A percentile compares a stretch with the other conserved stretches of the same genome.
Evolutionary conservation across 2,797 vertebrate genomes (phyloP).

Genomic region (Hoplostethus atlanticus): DNA sequence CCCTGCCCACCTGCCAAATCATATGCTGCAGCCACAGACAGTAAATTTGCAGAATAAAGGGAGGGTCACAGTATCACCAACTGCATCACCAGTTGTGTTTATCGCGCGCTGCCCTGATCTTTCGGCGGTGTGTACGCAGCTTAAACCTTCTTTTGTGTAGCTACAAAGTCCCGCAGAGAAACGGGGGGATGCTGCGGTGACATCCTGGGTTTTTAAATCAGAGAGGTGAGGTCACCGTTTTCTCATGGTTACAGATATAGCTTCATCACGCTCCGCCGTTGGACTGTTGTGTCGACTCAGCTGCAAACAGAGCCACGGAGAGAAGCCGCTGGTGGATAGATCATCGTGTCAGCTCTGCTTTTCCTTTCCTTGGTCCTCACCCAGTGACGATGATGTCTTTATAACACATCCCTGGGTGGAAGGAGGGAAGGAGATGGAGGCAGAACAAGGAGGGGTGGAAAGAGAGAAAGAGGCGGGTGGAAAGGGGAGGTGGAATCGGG

Average conservation of each 20-base stretch:
- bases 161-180: not conserved
- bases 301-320: conserved; percentile 20
- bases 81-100: conserved; percentile 45
- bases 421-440: conserved; percentile 21
- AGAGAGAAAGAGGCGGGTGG: not conserved
- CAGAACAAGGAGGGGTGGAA: conserved; percentile 29
- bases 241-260: not conserved
- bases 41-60: conserved; percentile 56
- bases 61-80: conserved; percentile 1
- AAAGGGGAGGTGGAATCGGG: conserved; percentile 6
- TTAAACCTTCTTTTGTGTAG: not conserved
- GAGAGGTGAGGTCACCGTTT: conserved; percentile 13
- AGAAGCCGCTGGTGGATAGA: conserved; percentile 48
- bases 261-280: conserved; percentile 19
- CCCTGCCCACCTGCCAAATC: conserved; percentile 71
- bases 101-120: conserved; percentile 29
- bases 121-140: conserved; percentile 3
- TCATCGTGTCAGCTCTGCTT: conserved; percentile 47
- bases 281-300: conserved; percentile 36
- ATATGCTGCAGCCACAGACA: conserved; percentile 53
- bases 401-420: conserved; percentile 59
- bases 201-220: not conserved
- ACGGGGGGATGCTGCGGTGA: not conserved
- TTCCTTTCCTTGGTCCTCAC: conserved; percentile 41
- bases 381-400: conserved; percentile 66